A percentile compares a stretch with the other conserved stretches of the same genome.
Evolutionary conservation across 1,140 invertebrate species (phyloP).

Genomic region (Lepeophtheirus salmonis): DNA sequence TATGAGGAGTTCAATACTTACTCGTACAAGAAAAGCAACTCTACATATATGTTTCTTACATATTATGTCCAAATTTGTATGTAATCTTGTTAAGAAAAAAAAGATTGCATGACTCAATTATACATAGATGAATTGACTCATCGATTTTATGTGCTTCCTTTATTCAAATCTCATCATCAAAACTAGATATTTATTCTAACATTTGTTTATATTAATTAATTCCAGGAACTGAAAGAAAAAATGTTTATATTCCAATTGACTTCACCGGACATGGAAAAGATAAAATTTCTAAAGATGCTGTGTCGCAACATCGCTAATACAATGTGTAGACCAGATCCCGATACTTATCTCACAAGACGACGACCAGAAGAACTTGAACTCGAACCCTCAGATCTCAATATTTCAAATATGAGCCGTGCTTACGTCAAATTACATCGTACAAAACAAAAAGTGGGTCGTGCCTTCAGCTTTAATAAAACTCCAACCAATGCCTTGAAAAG

Average conservation of each 20-base stretch:
- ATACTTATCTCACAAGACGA: conserved; percentile 49
- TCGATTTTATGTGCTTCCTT: too few species aligned
- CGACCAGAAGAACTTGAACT: conserved; percentile 61
- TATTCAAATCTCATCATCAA: too few species aligned
- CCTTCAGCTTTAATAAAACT: conserved; percentile 83
- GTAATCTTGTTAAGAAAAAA: too few species aligned
- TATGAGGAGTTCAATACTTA: too few species aligned
- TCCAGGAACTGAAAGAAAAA: conserved; percentile 65
- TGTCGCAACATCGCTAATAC: conserved; percentile 51
- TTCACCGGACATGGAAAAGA: conserved; percentile 57
- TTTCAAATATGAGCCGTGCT: conserved; percentile 36
- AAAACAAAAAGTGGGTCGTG: conserved; percentile 50
- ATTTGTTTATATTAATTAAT: neutral
- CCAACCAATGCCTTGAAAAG: conserved; percentile 66
- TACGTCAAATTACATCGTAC: neutral
- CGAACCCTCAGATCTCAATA: conserved; percentile 57
- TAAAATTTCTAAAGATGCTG: conserved; percentile 52
- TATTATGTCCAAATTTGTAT: too few species aligned
- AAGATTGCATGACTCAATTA: too few species aligned
- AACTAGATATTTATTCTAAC: neutral
- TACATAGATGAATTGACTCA: too few species aligned
- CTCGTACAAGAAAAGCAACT: too few species aligned
- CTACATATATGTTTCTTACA: too few species aligned
- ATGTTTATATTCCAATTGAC: conserved; percentile 65
- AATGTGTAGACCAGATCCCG: conserved; percentile 34